Evolutionary conservation across 92 coral and sea anemone genomes (phyloP), one percentile per base, ranked within the genome.

Genomic region (Epizoanthus rinbou): DNA sequence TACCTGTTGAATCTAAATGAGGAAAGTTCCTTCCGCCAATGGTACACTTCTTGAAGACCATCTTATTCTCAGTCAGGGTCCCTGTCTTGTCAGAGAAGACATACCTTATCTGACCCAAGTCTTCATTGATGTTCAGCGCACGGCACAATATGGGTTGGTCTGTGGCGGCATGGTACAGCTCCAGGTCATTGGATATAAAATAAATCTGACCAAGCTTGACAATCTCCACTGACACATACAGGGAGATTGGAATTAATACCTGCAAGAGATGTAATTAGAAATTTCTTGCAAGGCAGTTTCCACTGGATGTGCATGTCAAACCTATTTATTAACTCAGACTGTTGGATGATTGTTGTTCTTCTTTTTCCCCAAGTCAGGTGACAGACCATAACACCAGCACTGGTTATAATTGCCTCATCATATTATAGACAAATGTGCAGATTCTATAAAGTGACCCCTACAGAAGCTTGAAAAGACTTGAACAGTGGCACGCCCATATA

Each of bases 51-150:
- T 89, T 92, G 75, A 97, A 97, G 53, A 92, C 93, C 99, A 97
- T 97, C 76, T 97, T 97, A 80, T 97, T 97, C 81, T 97, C 99
- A 7, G 99, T 97, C 39, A 97, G 84, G 3, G 99, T 97, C 14
- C 99, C 99, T 23, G 99, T 97, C 89, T 97, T 97, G 85, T 97
- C 99, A 80, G 99, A 97, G 93, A 97, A 97, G 15, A 97, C 89
- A 80, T 91, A 97, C 79, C 89, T 92, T 59, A 97, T 97, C 62
- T 97, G 99, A 17, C 99, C 99, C 23, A 97, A 72, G 76, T 97
- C 99, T 73, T 97, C 99, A 57, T 97, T 97, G 62, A 97, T 97
- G 37, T 97, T 97, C 21, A 97, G 93, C 6, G 99, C 99, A 22
- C 99, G 98, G 67, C 99, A 97, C n/a, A 92, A 65, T 33, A 93